Conservation (phyloP, 92 coral and sea anemone species). For the Zoanthus solanderi region DNA sequence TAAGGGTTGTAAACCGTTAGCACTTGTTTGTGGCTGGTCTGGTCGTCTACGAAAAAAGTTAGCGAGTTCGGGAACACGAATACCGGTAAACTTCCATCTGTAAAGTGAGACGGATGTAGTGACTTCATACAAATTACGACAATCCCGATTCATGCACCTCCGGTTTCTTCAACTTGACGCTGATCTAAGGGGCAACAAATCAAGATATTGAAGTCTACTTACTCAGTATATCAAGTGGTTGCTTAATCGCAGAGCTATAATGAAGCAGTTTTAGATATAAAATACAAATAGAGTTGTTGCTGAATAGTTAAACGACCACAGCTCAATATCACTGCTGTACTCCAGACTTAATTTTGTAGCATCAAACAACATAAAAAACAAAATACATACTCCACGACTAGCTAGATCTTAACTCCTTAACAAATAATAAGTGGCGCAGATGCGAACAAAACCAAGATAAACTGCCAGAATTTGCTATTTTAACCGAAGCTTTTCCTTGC, state of each 20-base stretch:
- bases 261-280: not conserved
- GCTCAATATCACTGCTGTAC: not conserved
- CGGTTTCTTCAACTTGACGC: not conserved
- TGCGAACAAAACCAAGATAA: not conserved
- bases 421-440: not conserved
- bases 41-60: conserved; percentile 95
- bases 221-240: not conserved
- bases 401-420: not conserved
- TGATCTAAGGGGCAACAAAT: not conserved
- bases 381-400: not conserved
- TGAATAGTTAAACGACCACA: not conserved
- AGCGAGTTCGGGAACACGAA: conserved; percentile 95
- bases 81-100: conserved; percentile 98
- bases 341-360: not conserved
- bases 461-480: not conserved
- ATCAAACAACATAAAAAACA: not conserved
- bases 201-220: not conserved
- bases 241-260: not conserved
- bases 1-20: conserved; percentile 98
- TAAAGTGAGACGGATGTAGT: conserved; percentile 92
- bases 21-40: conserved; percentile 91
- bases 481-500: not conserved
- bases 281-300: not conserved
- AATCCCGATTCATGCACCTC: conserved; percentile 38
- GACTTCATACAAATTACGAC: conserved; percentile 90